Base-by-base conservation (phyloP, 2,113 vertebrate genomes). In the Paraplagusia blochii region DNA sequence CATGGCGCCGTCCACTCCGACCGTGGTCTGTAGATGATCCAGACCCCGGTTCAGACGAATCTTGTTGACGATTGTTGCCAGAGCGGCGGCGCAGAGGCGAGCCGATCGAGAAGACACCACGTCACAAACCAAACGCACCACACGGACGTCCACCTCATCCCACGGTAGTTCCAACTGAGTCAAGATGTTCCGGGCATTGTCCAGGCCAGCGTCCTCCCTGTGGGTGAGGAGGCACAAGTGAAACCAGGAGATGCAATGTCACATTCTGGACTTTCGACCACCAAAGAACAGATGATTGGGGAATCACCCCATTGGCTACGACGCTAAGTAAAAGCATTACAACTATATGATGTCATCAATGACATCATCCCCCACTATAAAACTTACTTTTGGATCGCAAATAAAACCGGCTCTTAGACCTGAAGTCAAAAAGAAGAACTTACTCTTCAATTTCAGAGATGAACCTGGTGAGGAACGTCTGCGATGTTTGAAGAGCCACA, bases 1-100 rank as follows among this genome's bases (percentile, higher is more conserved):
- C 22, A 94, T 88, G 10, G 19, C 79, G 55, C 91, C 93, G 0
- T 92, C 92, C 12, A 93, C 89, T 2, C 89, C 94, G 2, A 96
- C 90, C 0, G 77, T 81, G 18, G 90, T 82, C 11, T 50, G 47
- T 11, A 92, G 79, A 0, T 7, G 33, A 11, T 43, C 53, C 76
- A 88, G 48, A 1, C 83, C 50, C 1, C 87, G 82, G 83, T 79
- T 90, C 29, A 2, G 56, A 44, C 90, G 80, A 53, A 95, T 91
- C 15, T 68, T 87, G 72, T 82, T 81, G 50, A 84, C 83, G 53
- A 96, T 13, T 1, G 93, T 90, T 0, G 91, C 89, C 76, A 97
- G 80, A 52, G 91, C 92, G 0, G 91, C 76, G 0, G 87, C 93
- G 0, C 92, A 91, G 54, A 96, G 89, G 0, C 38, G 9, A 1